These are phyloP conservation scores for Acanthurus leucopareius DNA, from an alignment of 2,797 vertebrate genomes.

Conservation along the genomic window DNA sequence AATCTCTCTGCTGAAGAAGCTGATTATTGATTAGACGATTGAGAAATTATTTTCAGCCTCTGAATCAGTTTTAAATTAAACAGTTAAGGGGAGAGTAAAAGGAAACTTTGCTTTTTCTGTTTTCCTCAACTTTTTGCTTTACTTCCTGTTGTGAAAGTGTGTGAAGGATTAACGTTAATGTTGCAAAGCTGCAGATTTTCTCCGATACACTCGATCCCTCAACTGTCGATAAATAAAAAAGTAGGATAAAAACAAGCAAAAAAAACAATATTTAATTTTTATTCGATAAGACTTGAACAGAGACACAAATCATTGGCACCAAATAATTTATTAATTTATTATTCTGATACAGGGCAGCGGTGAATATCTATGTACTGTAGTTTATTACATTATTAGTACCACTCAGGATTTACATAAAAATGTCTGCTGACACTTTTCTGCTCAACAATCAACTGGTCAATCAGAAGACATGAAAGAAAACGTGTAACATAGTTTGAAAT, in stretches of 20 bases:
- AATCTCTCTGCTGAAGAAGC: neutral
- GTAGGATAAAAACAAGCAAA: too few relatives aligned
- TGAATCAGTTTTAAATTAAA: too few relatives aligned
- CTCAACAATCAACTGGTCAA: conserved; percentile 73
- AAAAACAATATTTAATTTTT: too few relatives aligned
- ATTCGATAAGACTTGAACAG: neutral
- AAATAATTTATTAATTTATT: conserved; percentile 74
- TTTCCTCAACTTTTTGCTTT: too few relatives aligned
- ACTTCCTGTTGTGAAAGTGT: too few relatives aligned
- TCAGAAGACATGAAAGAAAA: conserved; percentile 22
- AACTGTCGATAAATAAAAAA: too few relatives aligned
- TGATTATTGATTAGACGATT: neutral
- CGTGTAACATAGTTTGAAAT: conserved; percentile 28
- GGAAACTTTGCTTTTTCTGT: too few relatives aligned
- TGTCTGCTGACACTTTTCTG: conserved; percentile 30
- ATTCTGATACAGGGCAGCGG: conserved; percentile 59
- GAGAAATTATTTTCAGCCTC: too few relatives aligned
- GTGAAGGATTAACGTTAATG: too few relatives aligned
- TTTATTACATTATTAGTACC: conserved; percentile 59
- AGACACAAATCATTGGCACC: conserved; percentile 35
- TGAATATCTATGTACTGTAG: conserved; percentile 59
- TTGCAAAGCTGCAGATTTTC: too few relatives aligned
- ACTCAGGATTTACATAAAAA: conserved; percentile 60
- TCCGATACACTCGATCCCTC: too few relatives aligned
- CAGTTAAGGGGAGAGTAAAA: too few relatives aligned